phyloP scores from a whole-genome alignment of 1,140 invertebrate species.

The Tetramorium parvispinum region DNA sequence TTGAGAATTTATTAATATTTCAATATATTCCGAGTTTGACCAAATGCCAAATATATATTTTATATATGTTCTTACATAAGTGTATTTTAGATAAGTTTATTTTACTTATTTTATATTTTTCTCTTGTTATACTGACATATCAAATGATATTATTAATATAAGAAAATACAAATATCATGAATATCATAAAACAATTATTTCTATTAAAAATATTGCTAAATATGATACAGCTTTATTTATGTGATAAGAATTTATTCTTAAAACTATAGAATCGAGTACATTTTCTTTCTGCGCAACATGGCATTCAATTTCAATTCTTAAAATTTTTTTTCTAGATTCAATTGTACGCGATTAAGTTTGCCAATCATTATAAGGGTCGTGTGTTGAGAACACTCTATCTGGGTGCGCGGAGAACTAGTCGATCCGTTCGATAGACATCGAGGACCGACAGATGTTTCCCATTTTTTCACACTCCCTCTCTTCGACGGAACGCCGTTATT shows the following conservation, averaged over 20 bases:
- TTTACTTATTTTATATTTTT: neutral
- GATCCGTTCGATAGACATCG: conserved; percentile 82
- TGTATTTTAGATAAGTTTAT: neutral
- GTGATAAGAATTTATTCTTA: neutral
- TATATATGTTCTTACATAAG: neutral
- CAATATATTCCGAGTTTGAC: neutral
- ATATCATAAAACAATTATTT: neutral
- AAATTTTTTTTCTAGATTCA: neutral
- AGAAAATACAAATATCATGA: neutral
- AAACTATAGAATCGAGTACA: neutral
- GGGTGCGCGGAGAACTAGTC: conserved; percentile 52
- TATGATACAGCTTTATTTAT: neutral
- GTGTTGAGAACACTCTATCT: conserved; percentile 20
- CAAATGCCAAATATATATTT: neutral
- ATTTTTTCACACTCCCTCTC: conserved; percentile 77
- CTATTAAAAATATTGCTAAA: neutral
- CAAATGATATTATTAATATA: neutral
- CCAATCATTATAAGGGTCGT: conserved; percentile 9
- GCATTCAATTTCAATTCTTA: neutral
- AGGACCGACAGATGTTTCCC: conserved; percentile 83
- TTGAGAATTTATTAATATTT: neutral
- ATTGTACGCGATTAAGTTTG: conserved; percentile 16
- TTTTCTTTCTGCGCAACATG: neutral
- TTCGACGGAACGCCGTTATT: conserved; percentile 80
- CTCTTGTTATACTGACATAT: neutral